These are phyloP conservation scores for Metridium senile DNA, from an alignment of 92 coral and sea anemone genomes.

Conservation along the genomic window DNA sequence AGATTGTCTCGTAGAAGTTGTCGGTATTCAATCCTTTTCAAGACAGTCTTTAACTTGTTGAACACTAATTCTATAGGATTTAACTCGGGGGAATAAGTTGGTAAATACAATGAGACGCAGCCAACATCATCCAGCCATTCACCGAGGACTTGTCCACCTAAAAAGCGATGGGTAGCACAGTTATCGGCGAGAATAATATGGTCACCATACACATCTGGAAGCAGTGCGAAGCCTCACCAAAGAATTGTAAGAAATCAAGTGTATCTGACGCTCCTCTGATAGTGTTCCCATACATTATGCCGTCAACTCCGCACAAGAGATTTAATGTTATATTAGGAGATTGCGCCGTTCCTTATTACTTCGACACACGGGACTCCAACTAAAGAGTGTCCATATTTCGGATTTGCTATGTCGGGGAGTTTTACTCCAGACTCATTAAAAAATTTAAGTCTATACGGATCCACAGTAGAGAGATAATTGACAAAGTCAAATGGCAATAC, in stretches of 20 bases:
- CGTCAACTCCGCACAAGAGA: conserved; percentile 41
- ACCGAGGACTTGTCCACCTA: conserved; percentile 36
- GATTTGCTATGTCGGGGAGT: conserved; percentile 37
- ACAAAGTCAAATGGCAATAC: conserved; percentile 53
- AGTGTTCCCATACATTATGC: conserved; percentile 48
- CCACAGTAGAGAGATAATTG: conserved; percentile 35
- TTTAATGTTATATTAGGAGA: conserved; percentile 54
- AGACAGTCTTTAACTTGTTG: conserved; percentile 52
- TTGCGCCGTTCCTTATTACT: conserved; percentile 21
- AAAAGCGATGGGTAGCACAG: conserved; percentile 31
- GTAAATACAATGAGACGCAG: conserved; percentile 31
- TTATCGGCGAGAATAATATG: conserved; percentile 53
- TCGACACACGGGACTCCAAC: conserved; percentile 44
- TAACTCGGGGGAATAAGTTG: conserved; percentile 59
- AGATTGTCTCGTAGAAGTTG: conserved; percentile 27
- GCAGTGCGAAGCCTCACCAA: conserved; percentile 38
- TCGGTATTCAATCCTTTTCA: conserved; percentile 29
- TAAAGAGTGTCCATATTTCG: conserved; percentile 40
- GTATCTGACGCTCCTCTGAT: conserved; percentile 45
- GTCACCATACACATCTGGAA: conserved; percentile 27
- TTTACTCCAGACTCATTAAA: conserved; percentile 47
- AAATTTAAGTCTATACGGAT: conserved; percentile 38
- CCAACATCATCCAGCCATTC: conserved; percentile 57
- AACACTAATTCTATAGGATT: conserved; percentile 53
- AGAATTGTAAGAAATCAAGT: conserved; percentile 46